phyloP scores from a whole-genome alignment of 2,888 invertebrate species.

The Dynastes hyllus region DNA sequence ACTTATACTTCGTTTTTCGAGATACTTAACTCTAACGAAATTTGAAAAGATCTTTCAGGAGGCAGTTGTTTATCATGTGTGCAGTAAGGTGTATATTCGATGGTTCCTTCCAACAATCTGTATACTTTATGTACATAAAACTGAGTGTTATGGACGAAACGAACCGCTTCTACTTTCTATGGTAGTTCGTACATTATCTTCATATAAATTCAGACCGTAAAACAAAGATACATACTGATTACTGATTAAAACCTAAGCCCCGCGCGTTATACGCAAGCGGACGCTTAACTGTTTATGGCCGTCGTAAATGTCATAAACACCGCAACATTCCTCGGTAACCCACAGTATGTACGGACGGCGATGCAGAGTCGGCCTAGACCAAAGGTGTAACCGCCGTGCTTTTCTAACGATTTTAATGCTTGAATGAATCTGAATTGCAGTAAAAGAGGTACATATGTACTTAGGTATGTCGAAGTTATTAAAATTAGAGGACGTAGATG shows the following conservation, averaged over 20 bases:
- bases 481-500: too few species aligned
- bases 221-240: slow-evolving; percentile 70
- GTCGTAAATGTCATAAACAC: slow-evolving; percentile 69
- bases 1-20: too few species aligned
- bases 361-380: slow-evolving; percentile 32
- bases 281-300: slow-evolving; percentile 66
- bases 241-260: slow-evolving; percentile 67
- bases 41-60: too few species aligned
- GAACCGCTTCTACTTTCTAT: slow-evolving; percentile 62
- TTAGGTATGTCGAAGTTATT: too few species aligned
- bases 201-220: slow-evolving; percentile 67
- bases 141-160: slow-evolving; percentile 49
- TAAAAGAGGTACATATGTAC: too few species aligned
- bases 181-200: slow-evolving; percentile 64
- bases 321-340: slow-evolving; percentile 63
- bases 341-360: background rate
- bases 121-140: slow-evolving; percentile 25
- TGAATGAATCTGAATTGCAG: background rate
- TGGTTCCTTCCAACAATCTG: background rate
- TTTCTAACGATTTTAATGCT: background rate
- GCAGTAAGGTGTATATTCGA: background rate
- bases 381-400: background rate
- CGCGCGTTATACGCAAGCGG: slow-evolving; percentile 65
- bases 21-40: too few species aligned
- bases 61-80: too few species aligned